phyloP scores from a whole-genome alignment of 2,113 vertebrate species.

The Empidonax traillii region DNA sequence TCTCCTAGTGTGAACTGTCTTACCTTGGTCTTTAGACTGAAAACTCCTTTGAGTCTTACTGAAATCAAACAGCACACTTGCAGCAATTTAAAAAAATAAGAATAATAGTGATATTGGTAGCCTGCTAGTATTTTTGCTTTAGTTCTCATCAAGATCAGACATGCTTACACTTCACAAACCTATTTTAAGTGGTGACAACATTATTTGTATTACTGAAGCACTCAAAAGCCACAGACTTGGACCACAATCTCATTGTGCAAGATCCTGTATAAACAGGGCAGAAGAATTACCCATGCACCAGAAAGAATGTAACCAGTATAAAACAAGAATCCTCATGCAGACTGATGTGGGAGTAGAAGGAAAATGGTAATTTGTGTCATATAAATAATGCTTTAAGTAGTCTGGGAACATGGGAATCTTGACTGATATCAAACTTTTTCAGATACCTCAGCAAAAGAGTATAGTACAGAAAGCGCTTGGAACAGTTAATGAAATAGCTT shows the following conservation, averaged over 20 bases:
- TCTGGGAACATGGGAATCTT: not conserved
- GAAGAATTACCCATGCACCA: not conserved
- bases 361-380: not conserved
- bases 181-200: conserved; percentile 43
- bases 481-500: not conserved
- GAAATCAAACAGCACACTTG: not conserved
- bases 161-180: not conserved
- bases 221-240: conserved; percentile 15
- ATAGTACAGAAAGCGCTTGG: not conserved
- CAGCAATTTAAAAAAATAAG: not conserved
- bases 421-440: not conserved
- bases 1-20: not conserved
- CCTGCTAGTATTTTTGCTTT: not conserved
- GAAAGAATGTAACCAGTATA: conserved; percentile 13
- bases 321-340: not conserved
- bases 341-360: not conserved
- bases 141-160: not conserved
- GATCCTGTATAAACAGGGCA: conserved; percentile 17
- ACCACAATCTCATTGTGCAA: conserved; percentile 28
- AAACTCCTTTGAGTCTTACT: not conserved
- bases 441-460: not conserved
- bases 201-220: conserved; percentile 28
- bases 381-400: not conserved
- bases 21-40: not conserved
- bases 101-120: not conserved